Evolutionary conservation across 1,140 invertebrate species (phyloP).

Genomic region (Diorhabda elongata): DNA sequence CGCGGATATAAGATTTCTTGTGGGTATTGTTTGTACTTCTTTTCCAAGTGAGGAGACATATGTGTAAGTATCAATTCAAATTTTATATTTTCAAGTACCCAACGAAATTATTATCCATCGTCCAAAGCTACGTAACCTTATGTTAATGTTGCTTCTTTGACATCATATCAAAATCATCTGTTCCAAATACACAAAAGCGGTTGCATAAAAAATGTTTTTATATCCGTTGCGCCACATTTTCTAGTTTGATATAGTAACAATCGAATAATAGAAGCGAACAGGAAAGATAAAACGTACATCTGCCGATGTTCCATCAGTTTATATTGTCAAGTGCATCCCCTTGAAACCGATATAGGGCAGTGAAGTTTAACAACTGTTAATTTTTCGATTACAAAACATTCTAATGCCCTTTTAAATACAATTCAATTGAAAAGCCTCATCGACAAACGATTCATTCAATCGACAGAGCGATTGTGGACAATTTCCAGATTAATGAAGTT

Average conservation of each 20-base stretch:
- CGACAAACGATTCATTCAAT: neutral
- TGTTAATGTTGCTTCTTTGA: neutral
- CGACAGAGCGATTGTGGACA: slow-evolving; percentile 4
- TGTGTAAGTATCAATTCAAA: too few species aligned
- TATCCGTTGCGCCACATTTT: slow-evolving; percentile 16
- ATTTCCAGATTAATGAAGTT: neutral
- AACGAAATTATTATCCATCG: too few species aligned
- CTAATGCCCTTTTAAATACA: slow-evolving; percentile 13
- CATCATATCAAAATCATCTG: slow-evolving; percentile 3
- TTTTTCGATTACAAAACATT: slow-evolving; percentile 11
- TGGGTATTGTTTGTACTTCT: too few species aligned
- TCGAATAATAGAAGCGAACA: slow-evolving; percentile 10
- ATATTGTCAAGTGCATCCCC: slow-evolving; percentile 30
- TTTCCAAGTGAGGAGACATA: too few species aligned
- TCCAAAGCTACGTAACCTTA: too few species aligned
- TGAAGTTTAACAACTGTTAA: slow-evolving; percentile 29
- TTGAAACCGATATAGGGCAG: slow-evolving; percentile 26
- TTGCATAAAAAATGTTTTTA: slow-evolving; percentile 15
- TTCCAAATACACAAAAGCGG: neutral
- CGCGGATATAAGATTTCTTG: too few species aligned
- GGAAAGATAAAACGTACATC: slow-evolving; percentile 26
- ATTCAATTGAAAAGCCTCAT: slow-evolving; percentile 12
- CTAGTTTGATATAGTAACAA: slow-evolving; percentile 23
- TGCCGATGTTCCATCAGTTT: slow-evolving; percentile 22
- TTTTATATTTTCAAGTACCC: too few species aligned